Evolutionary conservation across 2,888 invertebrate genomes (phyloP).

Genomic region (Macrosiphum euphorbiae): DNA sequence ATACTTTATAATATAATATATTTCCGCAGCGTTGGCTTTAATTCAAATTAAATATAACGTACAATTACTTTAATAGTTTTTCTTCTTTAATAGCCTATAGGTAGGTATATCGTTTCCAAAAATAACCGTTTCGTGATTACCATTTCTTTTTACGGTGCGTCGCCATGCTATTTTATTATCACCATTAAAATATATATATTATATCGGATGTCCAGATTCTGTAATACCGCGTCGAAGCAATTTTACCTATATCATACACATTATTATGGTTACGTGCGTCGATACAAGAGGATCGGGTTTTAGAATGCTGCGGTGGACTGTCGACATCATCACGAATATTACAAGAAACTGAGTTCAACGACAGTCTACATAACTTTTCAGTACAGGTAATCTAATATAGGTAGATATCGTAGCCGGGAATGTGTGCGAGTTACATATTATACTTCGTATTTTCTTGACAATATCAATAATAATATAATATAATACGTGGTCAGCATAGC

Average conservation of each 20-base stretch:
- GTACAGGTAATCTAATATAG: not conserved
- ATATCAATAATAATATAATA: not conserved
- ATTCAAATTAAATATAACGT: not conserved
- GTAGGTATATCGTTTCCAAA: not conserved
- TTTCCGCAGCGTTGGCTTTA: not conserved
- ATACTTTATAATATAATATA: not conserved
- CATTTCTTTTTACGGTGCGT: not conserved
- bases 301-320: not conserved
- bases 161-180: not conserved
- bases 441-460: not conserved
- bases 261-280: not conserved
- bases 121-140: not conserved
- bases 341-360: slow-evolving; percentile 19
- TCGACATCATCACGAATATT: not conserved
- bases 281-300: not conserved
- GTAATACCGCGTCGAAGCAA: not conserved
- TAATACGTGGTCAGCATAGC: not conserved
- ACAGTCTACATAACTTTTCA: slow-evolving; percentile 6
- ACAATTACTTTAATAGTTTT: not conserved
- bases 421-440: not conserved
- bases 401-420: not conserved
- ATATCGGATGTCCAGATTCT: not conserved
- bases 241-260: not conserved
- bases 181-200: not conserved
- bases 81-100: not conserved